Percentiles rank a stretch among this genome's conserved stretches.
These are phyloP conservation scores for Trogon surrucura DNA, from an alignment of 2,113 vertebrate genomes.

Conservation along the genomic window DNA sequence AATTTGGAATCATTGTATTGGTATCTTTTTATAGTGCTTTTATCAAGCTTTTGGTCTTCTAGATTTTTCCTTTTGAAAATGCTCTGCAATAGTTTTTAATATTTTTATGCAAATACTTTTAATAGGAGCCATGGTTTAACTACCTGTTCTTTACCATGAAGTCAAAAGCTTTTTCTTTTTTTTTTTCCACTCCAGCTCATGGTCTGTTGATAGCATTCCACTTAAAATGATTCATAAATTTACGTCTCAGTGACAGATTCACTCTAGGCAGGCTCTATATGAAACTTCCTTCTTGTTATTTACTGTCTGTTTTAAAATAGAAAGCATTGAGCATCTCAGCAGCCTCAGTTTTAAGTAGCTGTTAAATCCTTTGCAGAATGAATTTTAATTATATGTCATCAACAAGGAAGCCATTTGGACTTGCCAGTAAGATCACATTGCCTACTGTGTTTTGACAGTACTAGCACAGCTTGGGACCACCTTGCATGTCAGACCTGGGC, in stretches of 20 bases:
- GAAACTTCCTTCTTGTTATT: not conserved
- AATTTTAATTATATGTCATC: not conserved
- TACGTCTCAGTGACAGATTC: not conserved
- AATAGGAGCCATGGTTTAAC: not conserved
- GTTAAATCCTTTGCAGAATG: not conserved
- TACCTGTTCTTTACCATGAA: not conserved
- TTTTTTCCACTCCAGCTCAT: not conserved
- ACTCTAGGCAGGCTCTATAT: not conserved
- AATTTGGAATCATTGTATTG: not conserved
- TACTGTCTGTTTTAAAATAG: not conserved
- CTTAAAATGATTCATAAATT: not conserved
- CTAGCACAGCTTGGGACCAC: not conserved
- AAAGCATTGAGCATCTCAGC: not conserved
- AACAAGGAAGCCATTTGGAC: not conserved
- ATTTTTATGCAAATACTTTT: not conserved
- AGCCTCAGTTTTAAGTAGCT: not conserved
- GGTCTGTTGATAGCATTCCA: not conserved
- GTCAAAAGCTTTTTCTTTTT: not conserved
- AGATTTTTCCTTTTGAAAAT: not conserved
- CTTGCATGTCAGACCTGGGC: not conserved
- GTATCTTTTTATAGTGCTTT: not conserved
- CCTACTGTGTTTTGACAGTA: not conserved
- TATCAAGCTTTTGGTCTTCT: not conserved
- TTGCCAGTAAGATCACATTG: accelerated
- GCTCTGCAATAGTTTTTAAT: not conserved